Conservation (phyloP, 2,888 invertebrate genomes). For the Tinea trinotella region DNA sequence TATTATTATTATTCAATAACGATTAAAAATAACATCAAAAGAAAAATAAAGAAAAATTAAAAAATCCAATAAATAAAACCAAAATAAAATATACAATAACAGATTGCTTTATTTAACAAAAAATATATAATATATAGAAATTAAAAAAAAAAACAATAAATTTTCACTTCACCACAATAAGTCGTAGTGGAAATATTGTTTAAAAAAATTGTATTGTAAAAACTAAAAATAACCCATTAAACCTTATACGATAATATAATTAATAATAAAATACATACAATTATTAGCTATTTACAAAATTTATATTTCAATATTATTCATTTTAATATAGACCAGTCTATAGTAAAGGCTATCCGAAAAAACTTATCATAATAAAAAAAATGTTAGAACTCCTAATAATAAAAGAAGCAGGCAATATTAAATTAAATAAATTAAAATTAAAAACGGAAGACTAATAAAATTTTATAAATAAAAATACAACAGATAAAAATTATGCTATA, state of each 20-base stretch:
- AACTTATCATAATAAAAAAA: constrained; percentile 50
- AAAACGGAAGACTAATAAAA: constrained; percentile 26
- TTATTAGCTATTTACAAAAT: constrained; percentile 71
- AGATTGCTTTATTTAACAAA: constrained; percentile 73
- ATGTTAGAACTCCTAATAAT: constrained; percentile 58
- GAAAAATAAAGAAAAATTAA: constrained; percentile 10
- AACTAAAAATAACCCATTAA: constrained; percentile 69
- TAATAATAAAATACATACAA: constrained; percentile 72
- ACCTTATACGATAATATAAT: constrained; percentile 50
- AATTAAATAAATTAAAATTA: constrained; percentile 25
- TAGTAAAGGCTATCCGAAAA: constrained; percentile 69
- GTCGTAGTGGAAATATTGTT: constrained; percentile 55
- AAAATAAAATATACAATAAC: constrained; percentile 65
- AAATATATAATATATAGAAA: constrained; percentile 71
- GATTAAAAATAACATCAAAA: constrained; percentile 23
- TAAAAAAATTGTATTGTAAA: constrained; percentile 65
- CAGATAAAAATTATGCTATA: no score
- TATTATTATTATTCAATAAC: constrained; percentile 37
- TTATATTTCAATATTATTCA: constrained; percentile 66
- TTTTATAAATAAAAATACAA: no score
- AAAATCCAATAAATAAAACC: constrained; percentile 54
- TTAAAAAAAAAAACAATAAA: constrained; percentile 49
- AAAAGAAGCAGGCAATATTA: constrained; percentile 61
- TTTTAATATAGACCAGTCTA: constrained; percentile 70
- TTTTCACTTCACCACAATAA: constrained; percentile 50